A percentile compares a stretch with the other conserved stretches of the same genome.
These are phyloP conservation scores for Microcebus griseorufus DNA, from an alignment of 2,113 vertebrate genomes.

Conservation along the genomic window DNA sequence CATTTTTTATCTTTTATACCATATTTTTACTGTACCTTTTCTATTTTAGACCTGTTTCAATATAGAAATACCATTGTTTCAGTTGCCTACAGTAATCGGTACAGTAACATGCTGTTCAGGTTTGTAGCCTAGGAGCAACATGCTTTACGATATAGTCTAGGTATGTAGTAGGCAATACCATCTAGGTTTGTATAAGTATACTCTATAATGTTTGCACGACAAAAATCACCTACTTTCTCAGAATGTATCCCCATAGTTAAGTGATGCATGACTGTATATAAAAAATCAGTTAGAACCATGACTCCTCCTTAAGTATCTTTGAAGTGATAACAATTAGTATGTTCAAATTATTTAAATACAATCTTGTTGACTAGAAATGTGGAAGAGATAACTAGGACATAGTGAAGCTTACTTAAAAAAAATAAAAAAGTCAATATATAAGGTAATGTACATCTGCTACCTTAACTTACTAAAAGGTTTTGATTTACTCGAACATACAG, in stretches of 20 bases:
- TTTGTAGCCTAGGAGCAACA: neutral
- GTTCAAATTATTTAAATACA: constrained; percentile 56
- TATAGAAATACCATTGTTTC: neutral
- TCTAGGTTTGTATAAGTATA: neutral
- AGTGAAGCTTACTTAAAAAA: constrained; percentile 41
- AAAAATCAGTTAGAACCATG: neutral
- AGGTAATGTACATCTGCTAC: constrained; percentile 19
- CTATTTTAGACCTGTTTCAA: too few species aligned
- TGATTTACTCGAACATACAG: constrained; percentile 36
- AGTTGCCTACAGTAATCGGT: neutral
- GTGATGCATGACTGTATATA: neutral
- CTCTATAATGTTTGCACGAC: neutral
- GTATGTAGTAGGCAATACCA: neutral
- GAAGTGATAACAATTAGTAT: constrained; percentile 10
- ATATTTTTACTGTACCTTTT: too few species aligned
- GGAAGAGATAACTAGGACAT: neutral
- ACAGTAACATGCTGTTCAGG: neutral
- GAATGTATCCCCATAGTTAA: neutral
- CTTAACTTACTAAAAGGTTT: constrained; percentile 56
- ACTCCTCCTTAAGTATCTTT: constrained; percentile 20
- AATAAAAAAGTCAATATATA: constrained; percentile 41
- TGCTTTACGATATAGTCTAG: neutral
- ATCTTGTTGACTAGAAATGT: constrained; percentile 38
- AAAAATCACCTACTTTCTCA: neutral
- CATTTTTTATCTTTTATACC: too few species aligned